phyloP scores from a whole-genome alignment of 2,113 vertebrate genomes.

The Bubo scandiacus region DNA sequence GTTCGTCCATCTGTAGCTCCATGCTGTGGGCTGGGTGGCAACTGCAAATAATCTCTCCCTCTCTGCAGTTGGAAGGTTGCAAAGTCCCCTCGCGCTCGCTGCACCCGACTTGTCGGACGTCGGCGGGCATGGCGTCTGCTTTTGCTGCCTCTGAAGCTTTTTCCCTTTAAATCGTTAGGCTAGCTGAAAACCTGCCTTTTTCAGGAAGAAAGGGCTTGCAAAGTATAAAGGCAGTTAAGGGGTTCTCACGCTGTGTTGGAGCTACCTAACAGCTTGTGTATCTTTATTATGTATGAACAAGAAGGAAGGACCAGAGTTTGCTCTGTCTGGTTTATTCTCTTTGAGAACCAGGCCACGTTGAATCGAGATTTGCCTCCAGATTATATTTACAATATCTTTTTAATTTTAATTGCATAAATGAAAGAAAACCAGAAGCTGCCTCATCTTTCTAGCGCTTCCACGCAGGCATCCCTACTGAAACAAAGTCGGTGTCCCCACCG shows the following conservation, averaged over 20 bases:
- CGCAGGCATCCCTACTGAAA: accelerated
- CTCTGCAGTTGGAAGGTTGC: background rate
- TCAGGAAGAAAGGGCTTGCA: accelerated
- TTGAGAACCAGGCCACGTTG: accelerated
- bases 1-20: background rate
- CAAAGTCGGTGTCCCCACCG: accelerated
- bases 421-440: background rate
- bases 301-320: background rate
- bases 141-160: background rate
- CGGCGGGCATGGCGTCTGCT: accelerated
- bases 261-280: background rate
- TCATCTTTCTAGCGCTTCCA: accelerated
- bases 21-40: background rate
- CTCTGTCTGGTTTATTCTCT: background rate
- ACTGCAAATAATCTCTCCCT: background rate
- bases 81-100: accelerated
- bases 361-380: background rate
- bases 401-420: background rate
- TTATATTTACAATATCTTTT: background rate
- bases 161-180: too few species aligned
- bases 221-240: accelerated
- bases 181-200: background rate
- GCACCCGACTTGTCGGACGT: accelerated
- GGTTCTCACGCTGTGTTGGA: background rate
- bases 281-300: background rate